Evolutionary conservation across 2,888 invertebrate species (phyloP), one percentile per base, ranked within the genome.

Genomic region (Tiliacea aurago): DNA sequence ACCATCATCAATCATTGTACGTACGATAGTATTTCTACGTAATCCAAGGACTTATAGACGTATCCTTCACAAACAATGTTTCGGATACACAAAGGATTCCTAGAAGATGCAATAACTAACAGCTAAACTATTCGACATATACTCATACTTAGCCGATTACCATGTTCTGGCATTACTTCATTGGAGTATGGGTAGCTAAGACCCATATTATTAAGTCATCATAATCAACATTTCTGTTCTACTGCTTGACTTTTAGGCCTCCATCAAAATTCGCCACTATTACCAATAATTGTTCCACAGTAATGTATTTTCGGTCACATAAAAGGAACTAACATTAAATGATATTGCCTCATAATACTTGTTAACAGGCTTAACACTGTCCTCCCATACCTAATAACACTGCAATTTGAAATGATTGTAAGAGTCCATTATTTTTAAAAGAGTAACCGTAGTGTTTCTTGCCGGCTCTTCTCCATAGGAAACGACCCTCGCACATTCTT

Each of bases 1-100:
- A 11, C 15, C 13, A 49, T 41, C 74, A 80, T 77, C 80, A 61
- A 67, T 77, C 80, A 63, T 62, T 28, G n/a, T 49, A 43, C 15
- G 10, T 49, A 43, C 43, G 43, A 49, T 37, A 47, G 43, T n/a
- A 61, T 55, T 37, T 73, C 49, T 13, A 45, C 18, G 13, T 77
- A 66, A 80, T 80, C 74, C 59, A 20, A 41, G 23, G 41, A 53
- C 47, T 37, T 13, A 51, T 18, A 63, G 23, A 4, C 6, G n/a
- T 58, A 55, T 45, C 43, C 23, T 37, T 33, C 11, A 64, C 65
- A 53, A 76, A 78, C 76, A 62, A 80, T 62, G 37, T 81, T 64
- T 33, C 28, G 41, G 15, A 64, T 70, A 49, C 37, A 18, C 49
- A 70, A 33, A 58, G 45, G 59, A 51, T 59, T 53, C 1, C 23